Evolutionary conservation across 64 coral and sea anemone genomes (phyloP), one percentile per base, ranked within the genome.

Genomic region (Exaiptasia diaphana): DNA sequence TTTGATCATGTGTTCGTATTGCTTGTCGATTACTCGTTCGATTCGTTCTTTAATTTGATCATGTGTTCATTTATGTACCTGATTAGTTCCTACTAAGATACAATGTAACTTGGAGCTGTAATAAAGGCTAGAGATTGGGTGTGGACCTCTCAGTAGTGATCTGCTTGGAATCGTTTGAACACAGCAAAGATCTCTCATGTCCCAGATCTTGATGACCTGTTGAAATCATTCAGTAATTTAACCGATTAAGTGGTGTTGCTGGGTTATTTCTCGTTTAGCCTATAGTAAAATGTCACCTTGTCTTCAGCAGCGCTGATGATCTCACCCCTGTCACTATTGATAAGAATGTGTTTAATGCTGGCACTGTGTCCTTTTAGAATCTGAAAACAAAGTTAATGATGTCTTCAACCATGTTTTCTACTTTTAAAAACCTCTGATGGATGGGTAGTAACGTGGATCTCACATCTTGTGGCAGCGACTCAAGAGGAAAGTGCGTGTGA

Each of bases 141-240:
- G 85, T 41, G 94, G 94, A 20, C 94, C 94, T 88, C 89, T 88
- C 63, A 91, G 80, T 52, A 97, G 77, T 21, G 89, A 83, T 0
- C 94, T 89, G 6, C 28, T 78, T 0, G 89, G 94, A 6, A 97
- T 92, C 1, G 94, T 97, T 53, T 97, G 94, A 15, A 97, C 89
- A 72, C 94, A 97, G 50, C 94, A 97, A 20, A 97, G 63, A 33
- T 97, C 94, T 46, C 94, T 74, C 80, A 97, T 97, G 35, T 97
- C 94, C 94, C 94, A 97, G 9, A 97, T 91, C 67, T 97, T 97
- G 53, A 97, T 88, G 29, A 91, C 77, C 93, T 97, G 41, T 37
- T 8, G 13, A 39, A 22, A 33, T 49, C 0, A 20, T 53, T 34
- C 12, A 50, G 37, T 24, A 12, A 23, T 36, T 2, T 69, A 32